Conservation (phyloP, 2,888 invertebrate species). For the Petrophora chlorosata region DNA sequence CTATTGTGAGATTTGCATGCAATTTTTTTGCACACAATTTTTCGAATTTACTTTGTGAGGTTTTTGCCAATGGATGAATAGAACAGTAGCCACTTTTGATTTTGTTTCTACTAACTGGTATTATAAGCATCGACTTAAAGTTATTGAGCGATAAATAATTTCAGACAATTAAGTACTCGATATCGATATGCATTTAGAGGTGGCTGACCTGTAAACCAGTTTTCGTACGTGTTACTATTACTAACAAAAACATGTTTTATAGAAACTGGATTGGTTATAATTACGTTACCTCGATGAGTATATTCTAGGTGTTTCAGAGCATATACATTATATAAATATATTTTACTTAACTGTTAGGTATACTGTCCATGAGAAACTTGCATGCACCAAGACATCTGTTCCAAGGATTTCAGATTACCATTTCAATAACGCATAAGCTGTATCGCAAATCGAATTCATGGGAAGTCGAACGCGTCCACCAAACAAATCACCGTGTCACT, state of each 20-base stretch:
- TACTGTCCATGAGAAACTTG: not conserved
- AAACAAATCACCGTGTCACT: constrained; percentile 79
- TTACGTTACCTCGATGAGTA: not conserved
- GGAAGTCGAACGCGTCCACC: constrained; percentile 68
- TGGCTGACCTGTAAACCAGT: constrained; percentile 2
- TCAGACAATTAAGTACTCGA: not conserved
- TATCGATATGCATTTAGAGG: not conserved
- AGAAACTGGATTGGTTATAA: not conserved
- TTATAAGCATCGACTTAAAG: not conserved
- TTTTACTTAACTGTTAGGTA: not conserved
- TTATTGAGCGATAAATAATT: constrained; percentile 4
- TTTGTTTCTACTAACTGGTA: constrained; percentile 4
- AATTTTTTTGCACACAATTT: constrained; percentile 65
- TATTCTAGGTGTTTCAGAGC: not conserved
- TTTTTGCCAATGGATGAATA: constrained; percentile 39
- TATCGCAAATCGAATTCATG: constrained; percentile 65
- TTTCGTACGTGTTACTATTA: not conserved
- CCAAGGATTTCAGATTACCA: constrained; percentile 42
- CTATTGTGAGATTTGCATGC: constrained; percentile 68
- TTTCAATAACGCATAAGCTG: constrained; percentile 34
- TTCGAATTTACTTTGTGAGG: constrained; percentile 47
- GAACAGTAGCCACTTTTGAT: constrained; percentile 16
- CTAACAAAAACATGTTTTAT: too few species aligned
- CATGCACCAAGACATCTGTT: constrained; percentile 16
- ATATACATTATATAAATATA: too few species aligned